Conservation (phyloP, 2,113 vertebrate species). For the Turdus rufiventris region DNA sequence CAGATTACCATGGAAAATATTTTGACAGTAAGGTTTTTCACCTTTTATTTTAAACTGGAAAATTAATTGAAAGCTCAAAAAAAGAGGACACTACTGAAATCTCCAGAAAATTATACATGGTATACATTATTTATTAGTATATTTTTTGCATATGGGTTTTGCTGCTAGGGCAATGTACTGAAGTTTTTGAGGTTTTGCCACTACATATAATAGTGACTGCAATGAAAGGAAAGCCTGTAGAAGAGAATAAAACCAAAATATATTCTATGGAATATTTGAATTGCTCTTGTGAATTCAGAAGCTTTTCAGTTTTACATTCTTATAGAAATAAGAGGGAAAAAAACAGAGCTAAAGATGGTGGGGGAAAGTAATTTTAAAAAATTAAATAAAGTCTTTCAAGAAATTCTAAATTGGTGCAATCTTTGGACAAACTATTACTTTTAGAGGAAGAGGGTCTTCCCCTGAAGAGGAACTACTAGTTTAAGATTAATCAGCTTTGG, state of each 20-base stretch:
- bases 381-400: neutral
- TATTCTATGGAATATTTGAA: neutral
- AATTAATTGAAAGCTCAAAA: neutral
- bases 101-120: neutral
- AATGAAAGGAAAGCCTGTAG: neutral
- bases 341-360: neutral
- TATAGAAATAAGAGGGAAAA: neutral
- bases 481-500: neutral
- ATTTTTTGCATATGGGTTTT: neutral
- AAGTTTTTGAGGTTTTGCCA: neutral
- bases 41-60: conserved; percentile 11
- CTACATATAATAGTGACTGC: neutral
- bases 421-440: neutral
- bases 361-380: neutral
- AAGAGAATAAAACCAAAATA: neutral
- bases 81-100: neutral
- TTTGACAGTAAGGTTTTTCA: conserved; percentile 8
- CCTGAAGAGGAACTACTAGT: neutral
- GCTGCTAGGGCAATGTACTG: neutral
- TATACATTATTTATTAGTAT: neutral
- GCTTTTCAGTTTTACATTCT: neutral
- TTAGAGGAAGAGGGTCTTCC: neutral
- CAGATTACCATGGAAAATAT: conserved; percentile 1
- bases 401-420: neutral
- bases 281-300: neutral